These are phyloP conservation scores for Sminthopsis crassicaudata DNA, from an alignment of 2,113 vertebrate genomes.

Conservation along the genomic window DNA sequence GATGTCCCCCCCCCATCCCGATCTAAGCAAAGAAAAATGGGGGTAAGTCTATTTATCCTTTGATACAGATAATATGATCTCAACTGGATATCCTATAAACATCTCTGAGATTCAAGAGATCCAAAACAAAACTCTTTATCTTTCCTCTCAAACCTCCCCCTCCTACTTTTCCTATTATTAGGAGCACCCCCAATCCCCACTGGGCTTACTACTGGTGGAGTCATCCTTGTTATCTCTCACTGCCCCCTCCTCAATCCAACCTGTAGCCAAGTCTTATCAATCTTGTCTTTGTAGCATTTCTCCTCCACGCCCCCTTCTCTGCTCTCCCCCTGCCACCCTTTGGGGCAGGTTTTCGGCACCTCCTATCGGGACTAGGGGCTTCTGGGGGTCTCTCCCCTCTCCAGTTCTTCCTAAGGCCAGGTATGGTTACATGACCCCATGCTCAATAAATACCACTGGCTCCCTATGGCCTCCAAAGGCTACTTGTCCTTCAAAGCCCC, in stretches of 20 bases:
- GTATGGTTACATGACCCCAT: no score
- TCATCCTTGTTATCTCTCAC: background rate
- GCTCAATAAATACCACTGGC: no score
- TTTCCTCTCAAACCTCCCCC: background rate
- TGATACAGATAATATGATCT: background rate
- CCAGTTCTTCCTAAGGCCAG: background rate
- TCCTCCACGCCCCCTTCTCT: background rate
- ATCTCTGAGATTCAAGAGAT: background rate
- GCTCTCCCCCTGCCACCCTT: background rate
- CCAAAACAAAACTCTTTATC: background rate
- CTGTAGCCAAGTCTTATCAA: background rate
- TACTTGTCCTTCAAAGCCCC: no score
- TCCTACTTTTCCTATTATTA: background rate
- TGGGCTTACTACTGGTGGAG: background rate
- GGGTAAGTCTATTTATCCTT: background rate
- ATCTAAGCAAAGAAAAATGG: slow-evolving; percentile 41
- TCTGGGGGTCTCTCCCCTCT: background rate
- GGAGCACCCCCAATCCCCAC: background rate
- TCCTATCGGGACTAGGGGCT: background rate
- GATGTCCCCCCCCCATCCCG: no score
- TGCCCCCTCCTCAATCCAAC: background rate
- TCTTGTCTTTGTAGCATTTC: background rate
- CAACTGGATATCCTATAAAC: background rate
- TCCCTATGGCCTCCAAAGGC: no score
- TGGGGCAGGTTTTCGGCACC: background rate